These are phyloP conservation scores for Lithophane socia DNA, from an alignment of 2,888 invertebrate genomes.

Conservation along the genomic window DNA sequence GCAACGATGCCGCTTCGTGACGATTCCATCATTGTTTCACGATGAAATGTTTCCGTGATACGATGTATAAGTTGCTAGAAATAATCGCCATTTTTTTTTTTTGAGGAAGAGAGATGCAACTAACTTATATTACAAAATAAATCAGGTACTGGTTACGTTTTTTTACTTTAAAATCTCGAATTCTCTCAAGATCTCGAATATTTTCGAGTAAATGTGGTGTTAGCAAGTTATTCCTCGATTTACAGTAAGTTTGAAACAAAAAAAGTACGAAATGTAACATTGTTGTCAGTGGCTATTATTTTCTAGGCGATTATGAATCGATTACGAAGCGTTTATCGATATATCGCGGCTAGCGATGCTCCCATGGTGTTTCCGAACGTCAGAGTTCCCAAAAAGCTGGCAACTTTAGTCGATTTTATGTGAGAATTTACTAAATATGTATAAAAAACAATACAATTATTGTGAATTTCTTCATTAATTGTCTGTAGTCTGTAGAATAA, in stretches of 20 bases:
- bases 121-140: neutral
- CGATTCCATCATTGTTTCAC: constrained; percentile 11
- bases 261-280: neutral
- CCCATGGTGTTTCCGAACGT: constrained; percentile 81
- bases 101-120: neutral
- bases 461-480: constrained; percentile 46
- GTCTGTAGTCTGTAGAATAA: constrained; percentile 31
- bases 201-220: constrained; percentile 26
- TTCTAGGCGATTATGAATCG: constrained; percentile 41
- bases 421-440: constrained; percentile 63
- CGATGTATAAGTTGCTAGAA: neutral
- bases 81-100: constrained; percentile 26
- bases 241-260: neutral
- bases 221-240: constrained; percentile 32
- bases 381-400: constrained; percentile 71
- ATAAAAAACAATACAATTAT: constrained; percentile 10
- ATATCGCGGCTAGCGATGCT: constrained; percentile 69
- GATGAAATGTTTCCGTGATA: neutral
- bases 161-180: constrained; percentile 17
- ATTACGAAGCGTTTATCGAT: constrained; percentile 60
- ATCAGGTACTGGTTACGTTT: no score
- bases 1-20: constrained; percentile 57
- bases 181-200: constrained; percentile 41
- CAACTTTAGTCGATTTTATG: constrained; percentile 69
- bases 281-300: constrained; percentile 42